A percentile compares a stretch with the other conserved stretches of the same genome.
These are phyloP conservation scores for Poecilia gillii DNA, from an alignment of 2,797 vertebrate species.

Conservation along the genomic window DNA sequence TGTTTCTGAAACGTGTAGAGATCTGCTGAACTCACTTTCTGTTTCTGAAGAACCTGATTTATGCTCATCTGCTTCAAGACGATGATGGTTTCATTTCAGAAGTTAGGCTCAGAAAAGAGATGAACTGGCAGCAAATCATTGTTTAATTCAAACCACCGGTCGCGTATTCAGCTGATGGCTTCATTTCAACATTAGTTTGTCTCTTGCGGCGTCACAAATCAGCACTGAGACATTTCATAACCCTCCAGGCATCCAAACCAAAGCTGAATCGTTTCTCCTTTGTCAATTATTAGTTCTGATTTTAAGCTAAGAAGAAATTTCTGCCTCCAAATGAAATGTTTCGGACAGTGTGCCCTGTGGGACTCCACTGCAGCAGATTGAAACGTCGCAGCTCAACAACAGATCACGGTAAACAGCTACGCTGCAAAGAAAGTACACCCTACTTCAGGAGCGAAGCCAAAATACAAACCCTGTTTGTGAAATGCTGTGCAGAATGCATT, in stretches of 20 bases:
- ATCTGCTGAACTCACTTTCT: not conserved
- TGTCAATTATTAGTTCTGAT: not conserved
- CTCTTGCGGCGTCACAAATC: not conserved
- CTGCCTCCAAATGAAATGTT: not conserved
- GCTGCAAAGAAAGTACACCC: not conserved
- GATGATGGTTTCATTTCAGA: not conserved
- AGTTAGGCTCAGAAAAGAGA: not conserved
- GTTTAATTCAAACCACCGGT: not conserved
- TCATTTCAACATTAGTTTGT: not conserved
- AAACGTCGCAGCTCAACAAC: not conserved
- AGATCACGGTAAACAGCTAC: not conserved
- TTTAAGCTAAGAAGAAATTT: not conserved
- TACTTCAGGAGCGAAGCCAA: not conserved
- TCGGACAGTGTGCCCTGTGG: not conserved
- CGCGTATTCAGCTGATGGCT: not conserved
- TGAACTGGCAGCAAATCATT: not conserved
- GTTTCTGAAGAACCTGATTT: not conserved
- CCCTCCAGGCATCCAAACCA: not conserved
- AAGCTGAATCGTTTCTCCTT: not conserved
- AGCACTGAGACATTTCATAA: not conserved
- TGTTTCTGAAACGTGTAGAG: conserved; percentile 6
- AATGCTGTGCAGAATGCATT: not conserved
- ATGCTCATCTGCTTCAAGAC: not conserved
- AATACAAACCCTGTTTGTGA: not conserved
- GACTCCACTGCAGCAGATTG: not conserved